Evolutionary conservation across 2,888 invertebrate genomes (phyloP), one percentile per base, ranked within the genome.

Genomic region (Ephialtes manifestator): DNA sequence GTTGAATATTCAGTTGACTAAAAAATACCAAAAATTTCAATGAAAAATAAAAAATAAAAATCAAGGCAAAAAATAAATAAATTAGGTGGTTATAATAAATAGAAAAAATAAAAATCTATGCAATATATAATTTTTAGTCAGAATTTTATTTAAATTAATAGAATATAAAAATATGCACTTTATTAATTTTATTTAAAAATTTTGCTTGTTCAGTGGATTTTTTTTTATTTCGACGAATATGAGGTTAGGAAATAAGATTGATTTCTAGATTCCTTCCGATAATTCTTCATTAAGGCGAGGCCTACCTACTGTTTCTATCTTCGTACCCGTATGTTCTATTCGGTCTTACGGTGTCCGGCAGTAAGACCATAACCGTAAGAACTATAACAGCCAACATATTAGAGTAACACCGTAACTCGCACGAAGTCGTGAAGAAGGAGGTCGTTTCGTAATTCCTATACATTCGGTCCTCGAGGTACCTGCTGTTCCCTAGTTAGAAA

Each of bases 401-500:
- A 39, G 53, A 67, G 24, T 18, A 35, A 24, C 58, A 48, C 55
- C 7, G 24, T 20, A 15, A 31, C 46, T 68, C 77, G 43, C 55
- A n/a, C 55, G n/a, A 51, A 77, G 77, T 68, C 55, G 53, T 43
- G 76, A 55, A 43, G 35, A 77, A 67, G 68, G 68, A 43, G 77
- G 24, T 68, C 55, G 58, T 78, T 78, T 58, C 77, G 77, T 70
- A 78, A 78, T 46, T 58, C 43, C 24, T 35, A 4, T 70, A 31
- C 77, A 11, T 31, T 13, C 46, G 72, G 24, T 43, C 35, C 39
- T n/a, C 43, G 48, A 15, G 51, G 74, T 60, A 75, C 74, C 74
- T 75, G 77, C 77, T 78, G n/a, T 31, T 48, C 68, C 46, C 46
- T 78, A 68, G 67, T 78, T 78, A 78, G 65, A 76, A 65, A 65